These are phyloP conservation scores for Tortrix viridana DNA, from an alignment of 2,888 invertebrate species.

Conservation along the genomic window DNA sequence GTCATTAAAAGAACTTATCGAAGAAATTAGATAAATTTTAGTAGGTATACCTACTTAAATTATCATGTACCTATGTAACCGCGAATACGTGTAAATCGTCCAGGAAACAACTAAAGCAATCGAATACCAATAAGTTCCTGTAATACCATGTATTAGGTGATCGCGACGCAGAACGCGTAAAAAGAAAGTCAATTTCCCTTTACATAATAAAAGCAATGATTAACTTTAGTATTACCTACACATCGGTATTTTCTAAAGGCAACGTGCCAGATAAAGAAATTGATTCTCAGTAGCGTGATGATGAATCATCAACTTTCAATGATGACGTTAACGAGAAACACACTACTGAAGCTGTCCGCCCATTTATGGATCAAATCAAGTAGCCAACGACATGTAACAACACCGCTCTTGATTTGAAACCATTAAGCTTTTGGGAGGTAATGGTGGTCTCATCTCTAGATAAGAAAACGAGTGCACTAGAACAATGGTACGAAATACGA, in stretches of 20 bases:
- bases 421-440: conserved; percentile 22
- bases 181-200: conserved; percentile 41
- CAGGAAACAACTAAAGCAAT: conserved; percentile 21
- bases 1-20: too few species aligned
- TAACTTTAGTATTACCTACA: conserved; percentile 23
- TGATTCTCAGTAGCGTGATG: conserved; percentile 23
- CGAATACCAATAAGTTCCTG: conserved; percentile 28
- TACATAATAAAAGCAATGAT: conserved; percentile 37
- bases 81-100: conserved; percentile 16
- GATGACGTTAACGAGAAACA: conserved; percentile 31
- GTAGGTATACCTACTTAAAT: too few species aligned
- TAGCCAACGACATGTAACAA: conserved; percentile 19
- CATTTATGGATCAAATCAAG: conserved; percentile 33
- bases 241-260: conserved; percentile 13
- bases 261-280: conserved; percentile 32
- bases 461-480: conserved; percentile 18
- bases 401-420: conserved; percentile 21
- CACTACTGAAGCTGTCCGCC: conserved; percentile 22
- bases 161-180: conserved; percentile 34
- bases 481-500: conserved; percentile 3
- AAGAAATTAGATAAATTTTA: too few species aligned
- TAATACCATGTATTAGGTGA: conserved; percentile 34
- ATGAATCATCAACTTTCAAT: conserved; percentile 33
- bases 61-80: background rate
- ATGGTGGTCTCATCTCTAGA: conserved; percentile 16